Evolutionary conservation across 1,140 invertebrate genomes (phyloP).

Genomic region (Chironomus tepperi): DNA sequence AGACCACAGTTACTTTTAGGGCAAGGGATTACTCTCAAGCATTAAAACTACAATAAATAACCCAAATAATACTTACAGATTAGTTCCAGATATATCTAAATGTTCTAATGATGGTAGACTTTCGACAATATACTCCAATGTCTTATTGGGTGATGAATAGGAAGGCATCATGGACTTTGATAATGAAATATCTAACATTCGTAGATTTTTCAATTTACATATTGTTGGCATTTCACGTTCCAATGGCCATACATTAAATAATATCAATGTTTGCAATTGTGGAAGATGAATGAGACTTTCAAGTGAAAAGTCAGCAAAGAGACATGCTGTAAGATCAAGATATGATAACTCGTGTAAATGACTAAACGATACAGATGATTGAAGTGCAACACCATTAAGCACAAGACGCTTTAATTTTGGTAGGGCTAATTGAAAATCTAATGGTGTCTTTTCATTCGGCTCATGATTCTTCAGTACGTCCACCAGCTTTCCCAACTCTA

Average conservation of each 20-base stretch:
- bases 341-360: constrained; percentile 54
- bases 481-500: constrained; percentile 42
- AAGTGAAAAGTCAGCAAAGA: constrained; percentile 46
- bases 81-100: constrained; percentile 83
- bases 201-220: constrained; percentile 48
- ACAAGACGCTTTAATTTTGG: constrained; percentile 56
- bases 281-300: constrained; percentile 48
- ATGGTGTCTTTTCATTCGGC: constrained; percentile 36
- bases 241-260: constrained; percentile 61
- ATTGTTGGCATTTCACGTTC: constrained; percentile 47
- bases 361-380: constrained; percentile 35
- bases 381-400: constrained; percentile 42
- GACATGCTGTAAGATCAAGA: constrained; percentile 70
- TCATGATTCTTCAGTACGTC: constrained; percentile 38
- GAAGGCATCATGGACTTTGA: constrained; percentile 8
- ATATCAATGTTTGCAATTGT: constrained; percentile 59
- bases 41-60: no score
- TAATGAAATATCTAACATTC: constrained; percentile 73
- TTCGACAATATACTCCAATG: constrained; percentile 58
- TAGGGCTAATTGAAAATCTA: constrained; percentile 49
- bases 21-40: no score
- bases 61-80: constrained; percentile 36
- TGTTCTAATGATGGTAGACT: constrained; percentile 65
- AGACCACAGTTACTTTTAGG: no score
- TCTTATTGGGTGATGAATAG: constrained; percentile 43